phyloP scores from a whole-genome alignment of 2,888 invertebrate species.

The Halictus quadricinctus region DNA sequence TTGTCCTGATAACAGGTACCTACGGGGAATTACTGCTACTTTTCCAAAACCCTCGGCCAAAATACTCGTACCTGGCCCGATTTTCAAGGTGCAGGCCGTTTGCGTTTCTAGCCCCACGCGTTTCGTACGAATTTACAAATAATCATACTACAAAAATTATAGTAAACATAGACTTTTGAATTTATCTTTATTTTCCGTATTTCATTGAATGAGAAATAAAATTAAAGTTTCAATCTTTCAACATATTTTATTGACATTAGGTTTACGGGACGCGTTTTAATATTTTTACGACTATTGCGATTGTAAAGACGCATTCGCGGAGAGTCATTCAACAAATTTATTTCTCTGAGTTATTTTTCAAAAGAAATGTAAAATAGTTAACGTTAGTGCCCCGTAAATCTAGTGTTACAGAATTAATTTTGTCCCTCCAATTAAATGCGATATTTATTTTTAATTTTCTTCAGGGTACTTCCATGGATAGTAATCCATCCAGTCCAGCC shows the following conservation, averaged over 20 bases:
- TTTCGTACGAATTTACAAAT: neutral
- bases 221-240: neutral
- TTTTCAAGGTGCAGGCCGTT: constrained; percentile 13
- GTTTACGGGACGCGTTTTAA: neutral
- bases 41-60: constrained; percentile 8
- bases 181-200: neutral
- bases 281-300: neutral
- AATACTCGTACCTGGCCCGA: neutral
- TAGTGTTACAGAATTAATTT: neutral
- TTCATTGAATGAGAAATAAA: neutral
- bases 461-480: constrained; percentile 80
- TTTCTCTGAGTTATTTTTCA: neutral
- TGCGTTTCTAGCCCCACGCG: no score
- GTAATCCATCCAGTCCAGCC: constrained; percentile 81
- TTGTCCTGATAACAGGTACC: constrained; percentile 71
- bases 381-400: neutral
- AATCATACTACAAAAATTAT: neutral
- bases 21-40: constrained; percentile 36
- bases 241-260: neutral
- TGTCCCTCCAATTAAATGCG: neutral
- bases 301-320: no score
- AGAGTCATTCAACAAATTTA: neutral
- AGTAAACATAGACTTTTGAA: neutral
- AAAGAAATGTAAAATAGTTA: neutral
- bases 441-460: constrained; percentile 30